Conservation (phyloP, 2,888 invertebrate genomes). For the Bombylius major region DNA sequence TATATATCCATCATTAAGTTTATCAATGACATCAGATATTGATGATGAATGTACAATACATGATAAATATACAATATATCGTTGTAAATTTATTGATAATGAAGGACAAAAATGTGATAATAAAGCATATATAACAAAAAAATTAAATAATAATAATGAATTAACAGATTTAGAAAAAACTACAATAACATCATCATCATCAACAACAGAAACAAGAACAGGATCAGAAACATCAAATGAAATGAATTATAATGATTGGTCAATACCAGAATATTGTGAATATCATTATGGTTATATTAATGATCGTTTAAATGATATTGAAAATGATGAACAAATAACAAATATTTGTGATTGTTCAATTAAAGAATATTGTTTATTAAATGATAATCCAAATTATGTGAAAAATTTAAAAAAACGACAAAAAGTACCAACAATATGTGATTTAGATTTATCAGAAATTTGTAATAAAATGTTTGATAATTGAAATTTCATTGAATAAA, state of each 20-base stretch:
- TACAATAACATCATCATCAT: too few species aligned
- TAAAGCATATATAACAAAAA: neutral
- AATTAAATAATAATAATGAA: neutral
- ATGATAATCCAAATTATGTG: slow-evolving; percentile 29
- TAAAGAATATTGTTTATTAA: slow-evolving; percentile 38
- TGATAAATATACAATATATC: slow-evolving; percentile 40
- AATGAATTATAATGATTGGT: neutral
- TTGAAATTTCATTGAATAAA: neutral
- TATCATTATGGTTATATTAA: slow-evolving; percentile 16
- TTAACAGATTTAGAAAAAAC: neutral
- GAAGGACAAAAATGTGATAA: slow-evolving; percentile 10
- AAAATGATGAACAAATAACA: slow-evolving; percentile 16
- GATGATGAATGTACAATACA: slow-evolving; percentile 51
- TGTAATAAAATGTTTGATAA: slow-evolving; percentile 36
- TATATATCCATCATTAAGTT: slow-evolving; percentile 72
- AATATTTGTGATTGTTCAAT: slow-evolving; percentile 40
- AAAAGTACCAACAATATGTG: slow-evolving; percentile 47
- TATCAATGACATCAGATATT: slow-evolving; percentile 56
- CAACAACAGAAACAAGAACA: too few species aligned
- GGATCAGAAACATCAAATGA: too few species aligned
- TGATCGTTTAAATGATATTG: neutral
- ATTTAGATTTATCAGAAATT: slow-evolving; percentile 55
- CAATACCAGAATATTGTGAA: slow-evolving; percentile 13
- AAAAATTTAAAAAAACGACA: slow-evolving; percentile 34
- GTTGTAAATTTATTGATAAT: slow-evolving; percentile 8